Evolutionary conservation across 1,140 invertebrate genomes (phyloP), one percentile per base, ranked within the genome.

Genomic region (Mizuhopecten yessoensis): DNA sequence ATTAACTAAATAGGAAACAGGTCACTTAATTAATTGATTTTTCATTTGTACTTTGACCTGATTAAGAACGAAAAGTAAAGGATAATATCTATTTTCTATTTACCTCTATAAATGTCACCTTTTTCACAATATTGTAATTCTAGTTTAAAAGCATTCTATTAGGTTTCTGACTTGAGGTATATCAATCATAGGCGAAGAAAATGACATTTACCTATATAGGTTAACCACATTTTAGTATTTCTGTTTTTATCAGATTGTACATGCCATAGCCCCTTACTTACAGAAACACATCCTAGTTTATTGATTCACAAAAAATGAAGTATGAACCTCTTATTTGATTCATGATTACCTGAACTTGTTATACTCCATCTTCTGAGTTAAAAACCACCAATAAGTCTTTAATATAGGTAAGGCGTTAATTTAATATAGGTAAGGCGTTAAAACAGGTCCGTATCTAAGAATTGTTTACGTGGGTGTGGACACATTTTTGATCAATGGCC

Each of bases 201-300:
- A 75, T 75, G n/a, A 75, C 57, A 75, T 75, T 75, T 75, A 75
- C 57, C 3, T 75, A 75, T 7, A 75, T n/a, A 75, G 57, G 57
- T 75, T n/a, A 75, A 75, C 57, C 57, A 75, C 57, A 75, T 75
- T 49, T 49, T 11, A 75, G n/a, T 75, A 29, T n/a, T 29, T 75
- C n/a, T n/a, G n/a, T 75, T 29, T 75, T 29, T 75, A 75, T 75
- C 57, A 75, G 57, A 75, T 75, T 9, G 20, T 49, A 49, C 57
- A 7, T 29, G 29, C 57, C 57, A 2, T 29, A n/a, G n/a, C 9
- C 57, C 57, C n/a, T 11, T 57, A 75, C n/a, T 75, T 29, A 75
- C 57, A 9, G 57, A 75, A 75, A 75, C 57, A 75, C 57, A 75
- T 29, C 57, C 57, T 75, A n/a, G 42, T 29, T 75, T 75, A 29